Evolutionary conservation across 2,888 invertebrate genomes (phyloP).

Genomic region (Smittia sp.): DNA sequence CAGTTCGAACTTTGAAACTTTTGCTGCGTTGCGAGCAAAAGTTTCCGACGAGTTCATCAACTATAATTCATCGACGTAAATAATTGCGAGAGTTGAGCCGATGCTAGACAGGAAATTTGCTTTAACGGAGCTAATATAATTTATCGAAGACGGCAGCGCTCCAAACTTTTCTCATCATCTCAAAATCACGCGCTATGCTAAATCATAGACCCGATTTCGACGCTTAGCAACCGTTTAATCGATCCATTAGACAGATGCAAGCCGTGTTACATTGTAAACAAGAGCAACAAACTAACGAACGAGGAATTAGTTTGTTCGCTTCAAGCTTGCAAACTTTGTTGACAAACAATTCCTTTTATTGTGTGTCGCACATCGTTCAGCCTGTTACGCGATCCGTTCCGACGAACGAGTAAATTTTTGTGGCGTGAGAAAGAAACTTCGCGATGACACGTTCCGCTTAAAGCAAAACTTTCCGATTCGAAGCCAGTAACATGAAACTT

Average conservation of each 20-base stretch:
- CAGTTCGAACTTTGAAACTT: not conserved
- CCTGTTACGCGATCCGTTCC: too few species aligned
- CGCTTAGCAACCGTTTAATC: constrained; percentile 30
- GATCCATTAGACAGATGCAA: constrained; percentile 16
- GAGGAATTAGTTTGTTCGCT: not conserved
- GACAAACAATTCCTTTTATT: not conserved
- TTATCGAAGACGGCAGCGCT: not conserved
- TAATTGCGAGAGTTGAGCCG: not conserved
- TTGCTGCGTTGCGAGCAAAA: not conserved
- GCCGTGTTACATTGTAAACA: not conserved
- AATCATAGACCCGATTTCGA: constrained; percentile 17
- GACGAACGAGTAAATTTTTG: not conserved
- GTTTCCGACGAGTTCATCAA: constrained; percentile 5
- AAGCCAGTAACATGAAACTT: not conserved
- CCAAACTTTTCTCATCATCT: constrained; percentile 5
- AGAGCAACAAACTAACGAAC: not conserved
- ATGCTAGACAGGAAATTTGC: not conserved
- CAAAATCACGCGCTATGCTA: not conserved
- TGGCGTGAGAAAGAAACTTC: not conserved
- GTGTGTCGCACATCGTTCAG: not conserved
- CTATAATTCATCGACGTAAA: not conserved
- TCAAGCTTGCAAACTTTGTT: constrained; percentile 1
- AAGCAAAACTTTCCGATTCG: not conserved
- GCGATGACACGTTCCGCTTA: not conserved
- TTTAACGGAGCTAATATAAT: not conserved